Conservation (phyloP, 1,140 invertebrate species). For the Anastrepha obliqua region DNA sequence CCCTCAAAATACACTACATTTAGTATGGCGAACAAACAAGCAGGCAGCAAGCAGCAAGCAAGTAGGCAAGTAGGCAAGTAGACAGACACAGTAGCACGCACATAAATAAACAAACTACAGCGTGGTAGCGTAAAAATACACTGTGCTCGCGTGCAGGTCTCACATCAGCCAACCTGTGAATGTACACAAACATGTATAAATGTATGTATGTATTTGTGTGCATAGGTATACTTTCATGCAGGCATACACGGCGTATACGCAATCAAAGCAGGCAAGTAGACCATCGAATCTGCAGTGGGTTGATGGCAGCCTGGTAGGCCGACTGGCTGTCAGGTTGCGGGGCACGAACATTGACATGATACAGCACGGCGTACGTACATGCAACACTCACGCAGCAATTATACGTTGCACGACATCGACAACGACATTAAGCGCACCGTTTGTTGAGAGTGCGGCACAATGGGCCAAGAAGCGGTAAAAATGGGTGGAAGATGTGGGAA, state of each 20-base stretch:
- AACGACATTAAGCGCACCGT: too few relatives aligned
- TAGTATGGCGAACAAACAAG: not conserved
- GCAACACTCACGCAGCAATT: conserved; percentile 30
- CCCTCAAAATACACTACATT: not conserved
- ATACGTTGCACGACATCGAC: conserved; percentile 7
- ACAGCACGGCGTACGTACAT: not conserved
- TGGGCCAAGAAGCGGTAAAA: too few relatives aligned
- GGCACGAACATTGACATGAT: conserved; percentile 14
- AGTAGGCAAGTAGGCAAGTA: not conserved
- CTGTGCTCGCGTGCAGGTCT: not conserved
- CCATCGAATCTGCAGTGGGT: not conserved
- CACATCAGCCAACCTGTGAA: not conserved
- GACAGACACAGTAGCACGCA: not conserved
- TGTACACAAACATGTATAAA: not conserved
- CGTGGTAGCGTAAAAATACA: conserved; percentile 10
- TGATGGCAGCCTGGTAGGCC: not conserved
- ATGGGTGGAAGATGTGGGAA: too few relatives aligned
- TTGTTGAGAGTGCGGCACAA: too few relatives aligned
- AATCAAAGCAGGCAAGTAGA: not conserved
- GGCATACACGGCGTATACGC: conserved; percentile 15
- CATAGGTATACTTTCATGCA: not conserved
- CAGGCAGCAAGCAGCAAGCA: not conserved
- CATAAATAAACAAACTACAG: conserved; percentile 31
- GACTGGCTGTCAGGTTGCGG: conserved; percentile 2
- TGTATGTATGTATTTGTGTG: not conserved